These are phyloP conservation scores for Drosophila nigrodunni DNA, from an alignment of 1,140 invertebrate genomes.

Conservation along the genomic window DNA sequence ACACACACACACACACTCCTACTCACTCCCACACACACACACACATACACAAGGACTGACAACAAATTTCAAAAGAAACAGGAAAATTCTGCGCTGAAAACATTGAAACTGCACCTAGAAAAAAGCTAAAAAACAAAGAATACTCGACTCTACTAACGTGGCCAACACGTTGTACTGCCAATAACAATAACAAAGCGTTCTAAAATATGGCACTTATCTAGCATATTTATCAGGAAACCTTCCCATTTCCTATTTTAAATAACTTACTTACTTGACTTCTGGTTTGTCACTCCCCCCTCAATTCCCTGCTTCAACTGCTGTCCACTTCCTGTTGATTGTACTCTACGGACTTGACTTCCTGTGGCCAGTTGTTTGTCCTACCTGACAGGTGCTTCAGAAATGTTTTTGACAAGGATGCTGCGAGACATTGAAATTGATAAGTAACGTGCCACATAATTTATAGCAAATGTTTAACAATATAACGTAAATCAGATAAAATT, in stretches of 20 bases:
- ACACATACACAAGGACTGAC: conserved; percentile 23
- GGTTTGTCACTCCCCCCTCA: background rate
- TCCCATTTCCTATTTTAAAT: conserved; percentile 45
- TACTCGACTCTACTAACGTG: background rate
- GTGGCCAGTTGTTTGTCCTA: conserved; percentile 40
- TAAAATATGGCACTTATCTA: conserved; percentile 30
- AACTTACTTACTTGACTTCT: conserved; percentile 27
- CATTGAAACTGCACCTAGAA: conserved; percentile 39
- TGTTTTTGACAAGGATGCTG: conserved; percentile 14
- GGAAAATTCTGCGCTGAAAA: conserved; percentile 30
- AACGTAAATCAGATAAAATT: background rate
- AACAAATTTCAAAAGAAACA: conserved; percentile 46
- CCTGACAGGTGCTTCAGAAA: conserved; percentile 31
- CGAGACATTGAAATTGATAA: background rate
- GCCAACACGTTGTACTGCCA: conserved; percentile 44
- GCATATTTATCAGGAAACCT: conserved; percentile 40
- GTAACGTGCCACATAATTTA: background rate
- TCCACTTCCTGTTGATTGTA: conserved; percentile 28
- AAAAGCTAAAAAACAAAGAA: background rate
- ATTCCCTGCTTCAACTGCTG: background rate
- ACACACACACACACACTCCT: conserved; percentile 23
- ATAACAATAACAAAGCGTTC: conserved; percentile 27
- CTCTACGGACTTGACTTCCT: conserved; percentile 16
- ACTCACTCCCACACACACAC: conserved; percentile 6
- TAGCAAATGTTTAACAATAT: background rate